Evolutionary conservation across 53 echinoderm and acorn worm genomes (phyloP), one percentile per base, ranked within the genome.

Genomic region (Paelopatides confundens): DNA sequence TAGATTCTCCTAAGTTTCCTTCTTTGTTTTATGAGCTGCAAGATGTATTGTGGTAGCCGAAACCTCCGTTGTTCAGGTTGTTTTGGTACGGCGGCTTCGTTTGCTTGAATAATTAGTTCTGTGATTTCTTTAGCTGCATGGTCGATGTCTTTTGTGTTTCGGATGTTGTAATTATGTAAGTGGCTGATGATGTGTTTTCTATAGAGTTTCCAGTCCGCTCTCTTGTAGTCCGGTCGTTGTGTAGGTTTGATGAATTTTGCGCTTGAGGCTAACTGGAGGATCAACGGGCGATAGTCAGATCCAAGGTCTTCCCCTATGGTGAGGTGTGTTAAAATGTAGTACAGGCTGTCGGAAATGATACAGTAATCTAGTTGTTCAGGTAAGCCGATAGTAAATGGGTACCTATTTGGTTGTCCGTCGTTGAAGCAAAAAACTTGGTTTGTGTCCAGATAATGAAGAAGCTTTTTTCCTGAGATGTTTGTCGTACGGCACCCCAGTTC

Each of bases 311-410:
- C 71, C 5, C 27, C 71, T 23, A 71, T 71, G 11, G n/a, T 21
- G 7, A 70, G 39, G 10, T 18, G 5, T 17, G 3, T 23, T 18
- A 26, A 38, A 6, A 70, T 13, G 2, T 36, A 37, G 9, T 21
- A 40, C 18, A 46, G 39, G 23, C 23, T 40, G 24, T 21, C 23
- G 10, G 71, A 46, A 21, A 71, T 71, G 11, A 71, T 39, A 40
- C n/a, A 71, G 2, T 71, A 71, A 35, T 43, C 71, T 1, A 71
- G 46, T 35, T 71, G 71, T 26, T 71, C 71, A 4, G 71, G 71
- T 23, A 2, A 10, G 2, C 37, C 23, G 0, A 2, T 39, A 26
- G 40, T 35, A 5, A 18, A 21, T 8, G n/a, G 71, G 27, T 23
- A 71, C 3, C 24, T 39, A 14, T 14, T 37, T 10, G 46, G 29